phyloP scores from a whole-genome alignment of 2,888 invertebrate species.

The Pardosa pseudoannulata region DNA sequence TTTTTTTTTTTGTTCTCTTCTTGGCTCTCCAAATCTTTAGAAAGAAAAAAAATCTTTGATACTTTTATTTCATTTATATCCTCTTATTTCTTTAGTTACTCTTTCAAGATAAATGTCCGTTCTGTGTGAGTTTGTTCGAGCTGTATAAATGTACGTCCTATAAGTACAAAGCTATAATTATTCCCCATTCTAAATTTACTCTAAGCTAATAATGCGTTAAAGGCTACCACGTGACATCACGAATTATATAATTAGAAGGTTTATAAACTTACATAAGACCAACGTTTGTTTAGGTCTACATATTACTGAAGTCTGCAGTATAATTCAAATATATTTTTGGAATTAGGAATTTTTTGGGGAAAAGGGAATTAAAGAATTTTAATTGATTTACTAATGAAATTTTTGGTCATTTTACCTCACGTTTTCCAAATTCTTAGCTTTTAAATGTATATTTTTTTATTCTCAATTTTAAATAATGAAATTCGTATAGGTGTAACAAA shows the following conservation, averaged over 20 bases:
- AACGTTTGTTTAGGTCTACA: too few species aligned
- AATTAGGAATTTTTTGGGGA: too few species aligned
- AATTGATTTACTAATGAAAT: too few species aligned
- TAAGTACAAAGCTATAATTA: background rate
- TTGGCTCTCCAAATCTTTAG: slow-evolving; percentile 47
- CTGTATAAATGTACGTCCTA: slow-evolving; percentile 25
- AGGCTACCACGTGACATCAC: background rate
- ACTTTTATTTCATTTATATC: slow-evolving; percentile 68
- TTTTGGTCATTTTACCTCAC: too few species aligned
- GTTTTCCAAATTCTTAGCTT: too few species aligned
- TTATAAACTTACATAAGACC: background rate
- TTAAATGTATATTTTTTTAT: too few species aligned
- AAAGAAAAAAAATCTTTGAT: slow-evolving; percentile 37
- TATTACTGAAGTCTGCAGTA: too few species aligned
- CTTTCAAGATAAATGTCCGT: slow-evolving; percentile 52
- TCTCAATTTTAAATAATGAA: too few species aligned
- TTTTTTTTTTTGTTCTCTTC: slow-evolving; percentile 26
- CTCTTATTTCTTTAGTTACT: slow-evolving; percentile 39
- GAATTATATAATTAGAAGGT: background rate
- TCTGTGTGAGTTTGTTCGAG: slow-evolving; percentile 38
- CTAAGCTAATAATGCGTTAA: background rate
- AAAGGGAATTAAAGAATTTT: too few species aligned
- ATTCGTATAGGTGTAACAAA: too few species aligned
- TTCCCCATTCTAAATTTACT: background rate
- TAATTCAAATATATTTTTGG: too few species aligned